Evolutionary conservation across 2,888 invertebrate genomes (phyloP).

Genomic region (Ischnura elegans): DNA sequence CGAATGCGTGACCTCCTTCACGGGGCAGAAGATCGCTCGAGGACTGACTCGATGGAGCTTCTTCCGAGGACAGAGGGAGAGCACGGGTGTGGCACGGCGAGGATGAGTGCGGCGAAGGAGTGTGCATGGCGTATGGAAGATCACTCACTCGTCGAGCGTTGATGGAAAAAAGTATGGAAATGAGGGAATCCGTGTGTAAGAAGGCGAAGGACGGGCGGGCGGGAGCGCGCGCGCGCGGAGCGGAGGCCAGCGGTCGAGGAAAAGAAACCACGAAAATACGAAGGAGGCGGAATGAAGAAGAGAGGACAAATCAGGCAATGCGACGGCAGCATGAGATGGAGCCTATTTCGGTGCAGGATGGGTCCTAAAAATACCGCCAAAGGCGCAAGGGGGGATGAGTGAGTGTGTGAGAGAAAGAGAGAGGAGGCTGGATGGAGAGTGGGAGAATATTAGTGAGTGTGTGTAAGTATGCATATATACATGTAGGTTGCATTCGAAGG

Average conservation of each 20-base stretch:
- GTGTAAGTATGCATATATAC: neutral
- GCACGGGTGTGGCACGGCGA: neutral
- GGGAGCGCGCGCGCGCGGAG: neutral
- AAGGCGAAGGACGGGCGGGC: neutral
- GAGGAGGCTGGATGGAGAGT: neutral
- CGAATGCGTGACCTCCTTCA: neutral
- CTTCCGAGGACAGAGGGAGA: neutral
- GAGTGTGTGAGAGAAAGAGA: neutral
- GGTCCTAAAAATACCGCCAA: constrained; percentile 65
- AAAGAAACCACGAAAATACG: neutral
- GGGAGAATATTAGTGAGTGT: constrained; percentile 27
- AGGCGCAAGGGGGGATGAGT: constrained; percentile 28
- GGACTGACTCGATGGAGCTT: too few species aligned
- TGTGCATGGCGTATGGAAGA: neutral
- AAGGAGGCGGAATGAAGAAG: constrained; percentile 52
- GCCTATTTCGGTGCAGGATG: constrained; percentile 63
- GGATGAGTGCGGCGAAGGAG: neutral
- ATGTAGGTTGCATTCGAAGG: neutral
- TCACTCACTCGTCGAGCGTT: neutral
- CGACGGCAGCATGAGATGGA: constrained; percentile 63
- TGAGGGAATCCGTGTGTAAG: neutral
- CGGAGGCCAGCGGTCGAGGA: neutral
- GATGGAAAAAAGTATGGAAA: neutral
- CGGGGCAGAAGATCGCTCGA: neutral
- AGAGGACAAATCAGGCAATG: constrained; percentile 67